Evolutionary conservation across 1,140 invertebrate genomes (phyloP).

Genomic region (Pachyrhynchus sulphureomaculatus): DNA sequence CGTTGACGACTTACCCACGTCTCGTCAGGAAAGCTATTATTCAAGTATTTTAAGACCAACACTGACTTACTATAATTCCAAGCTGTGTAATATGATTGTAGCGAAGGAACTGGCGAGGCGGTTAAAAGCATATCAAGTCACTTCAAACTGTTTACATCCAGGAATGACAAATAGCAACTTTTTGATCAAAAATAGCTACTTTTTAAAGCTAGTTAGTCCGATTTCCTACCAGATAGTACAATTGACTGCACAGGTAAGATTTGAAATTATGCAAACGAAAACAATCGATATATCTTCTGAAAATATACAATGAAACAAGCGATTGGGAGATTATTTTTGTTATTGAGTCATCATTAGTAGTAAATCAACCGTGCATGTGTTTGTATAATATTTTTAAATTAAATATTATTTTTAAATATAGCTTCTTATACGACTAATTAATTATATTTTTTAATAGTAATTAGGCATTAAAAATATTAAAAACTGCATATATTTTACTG

Average conservation of each 20-base stretch:
- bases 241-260: conserved; percentile 21
- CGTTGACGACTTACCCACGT: conserved; percentile 26
- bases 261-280: too few species aligned
- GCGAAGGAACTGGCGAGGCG: conserved; percentile 40
- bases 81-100: conserved; percentile 45
- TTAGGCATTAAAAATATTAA: too few species aligned
- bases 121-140: conserved; percentile 47
- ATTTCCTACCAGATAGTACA: conserved; percentile 5
- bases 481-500: too few species aligned
- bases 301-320: too few species aligned
- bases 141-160: conserved; percentile 56
- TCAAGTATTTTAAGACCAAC: conserved; percentile 15
- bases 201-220: background rate
- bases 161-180: conserved; percentile 45
- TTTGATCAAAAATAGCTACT: conserved; percentile 10
- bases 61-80: conserved; percentile 44
- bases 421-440: too few species aligned
- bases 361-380: too few species aligned
- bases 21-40: conserved; percentile 11
- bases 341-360: too few species aligned
- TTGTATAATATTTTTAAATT: too few species aligned
- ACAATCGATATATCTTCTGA: too few species aligned
- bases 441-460: too few species aligned
- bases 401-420: too few species aligned
- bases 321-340: too few species aligned